Evolutionary conservation across 2,797 vertebrate genomes (phyloP).

Genomic region (Orientallactaga sibirica): DNA sequence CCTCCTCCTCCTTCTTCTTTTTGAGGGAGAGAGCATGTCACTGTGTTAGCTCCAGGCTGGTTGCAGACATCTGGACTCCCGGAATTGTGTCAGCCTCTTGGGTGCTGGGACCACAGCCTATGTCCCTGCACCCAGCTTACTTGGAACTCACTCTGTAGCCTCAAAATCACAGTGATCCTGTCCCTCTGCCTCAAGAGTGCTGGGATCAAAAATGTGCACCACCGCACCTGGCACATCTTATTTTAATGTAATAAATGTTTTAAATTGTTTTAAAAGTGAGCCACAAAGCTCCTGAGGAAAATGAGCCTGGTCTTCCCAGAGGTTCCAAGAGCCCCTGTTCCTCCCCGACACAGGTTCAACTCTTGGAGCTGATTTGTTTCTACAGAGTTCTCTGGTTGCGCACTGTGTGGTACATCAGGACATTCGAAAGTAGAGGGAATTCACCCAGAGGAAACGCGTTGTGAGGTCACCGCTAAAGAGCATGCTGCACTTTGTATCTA

Average conservation of each 20-base stretch:
- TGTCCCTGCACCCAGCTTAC: neutral
- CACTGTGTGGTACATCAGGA: neutral
- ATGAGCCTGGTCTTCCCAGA: neutral
- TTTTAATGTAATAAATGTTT: slow-evolving; percentile 12
- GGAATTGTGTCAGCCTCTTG: neutral
- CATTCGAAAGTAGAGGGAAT: slow-evolving; percentile 17
- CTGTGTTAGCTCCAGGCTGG: neutral
- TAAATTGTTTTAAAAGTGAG: neutral
- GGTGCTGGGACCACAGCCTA: neutral
- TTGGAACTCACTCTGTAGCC: too few relatives aligned
- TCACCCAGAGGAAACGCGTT: slow-evolving; percentile 5
- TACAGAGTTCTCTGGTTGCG: neutral
- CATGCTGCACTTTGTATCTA: neutral
- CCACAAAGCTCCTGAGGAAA: neutral
- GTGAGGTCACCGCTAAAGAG: neutral
- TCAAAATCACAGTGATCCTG: too few relatives aligned
- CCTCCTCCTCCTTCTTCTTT: neutral
- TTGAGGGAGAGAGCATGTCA: neutral
- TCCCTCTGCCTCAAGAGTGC: too few relatives aligned
- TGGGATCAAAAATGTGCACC: too few relatives aligned
- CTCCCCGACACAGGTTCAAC: neutral
- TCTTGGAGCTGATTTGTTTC: slow-evolving; percentile 30
- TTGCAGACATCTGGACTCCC: too few relatives aligned
- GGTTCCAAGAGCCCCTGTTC: too few relatives aligned
- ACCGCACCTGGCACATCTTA: too few relatives aligned